These are phyloP conservation scores for Phycodurus eques DNA, from an alignment of 2,113 vertebrate genomes.

Conservation along the genomic window DNA sequence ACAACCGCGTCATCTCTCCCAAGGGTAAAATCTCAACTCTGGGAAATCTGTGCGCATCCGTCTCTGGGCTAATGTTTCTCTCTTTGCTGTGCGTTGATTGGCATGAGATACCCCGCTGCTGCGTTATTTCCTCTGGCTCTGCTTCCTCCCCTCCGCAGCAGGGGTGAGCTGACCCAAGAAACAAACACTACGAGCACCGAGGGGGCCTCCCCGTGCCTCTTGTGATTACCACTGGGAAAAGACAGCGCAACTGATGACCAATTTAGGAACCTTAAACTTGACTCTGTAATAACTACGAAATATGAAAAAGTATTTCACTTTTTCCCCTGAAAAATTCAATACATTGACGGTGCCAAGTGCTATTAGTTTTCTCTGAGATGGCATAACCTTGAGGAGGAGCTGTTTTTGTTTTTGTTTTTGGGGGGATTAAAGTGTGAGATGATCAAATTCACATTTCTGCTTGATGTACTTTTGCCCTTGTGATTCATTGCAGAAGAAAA, in stretches of 20 bases:
- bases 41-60: conserved; percentile 35
- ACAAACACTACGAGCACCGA: conserved; percentile 47
- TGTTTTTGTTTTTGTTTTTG: not conserved
- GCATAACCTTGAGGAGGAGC: not conserved
- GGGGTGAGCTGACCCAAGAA: conserved; percentile 59
- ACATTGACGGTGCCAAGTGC: not conserved
- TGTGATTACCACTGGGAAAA: conserved; percentile 38
- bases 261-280: conserved; percentile 28
- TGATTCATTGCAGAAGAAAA: not conserved
- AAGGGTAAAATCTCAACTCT: conserved; percentile 43
- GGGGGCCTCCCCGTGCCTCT: conserved; percentile 42
- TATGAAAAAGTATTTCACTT: conserved; percentile 4
- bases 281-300: conserved; percentile 10
- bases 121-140: conserved; percentile 69
- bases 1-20: conserved; percentile 18
- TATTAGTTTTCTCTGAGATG: not conserved
- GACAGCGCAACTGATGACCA: conserved; percentile 30
- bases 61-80: conserved; percentile 50
- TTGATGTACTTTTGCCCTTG: not conserved
- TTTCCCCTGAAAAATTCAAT: not conserved
- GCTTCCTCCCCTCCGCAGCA: conserved; percentile 50
- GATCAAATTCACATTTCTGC: not conserved
- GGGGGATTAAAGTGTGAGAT: not conserved
- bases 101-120: conserved; percentile 57
- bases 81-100: conserved; percentile 60